Percentiles rank a stretch among this genome's conserved stretches.
phyloP scores from a whole-genome alignment of 2,797 vertebrate species.

The Ammospiza maritima region DNA sequence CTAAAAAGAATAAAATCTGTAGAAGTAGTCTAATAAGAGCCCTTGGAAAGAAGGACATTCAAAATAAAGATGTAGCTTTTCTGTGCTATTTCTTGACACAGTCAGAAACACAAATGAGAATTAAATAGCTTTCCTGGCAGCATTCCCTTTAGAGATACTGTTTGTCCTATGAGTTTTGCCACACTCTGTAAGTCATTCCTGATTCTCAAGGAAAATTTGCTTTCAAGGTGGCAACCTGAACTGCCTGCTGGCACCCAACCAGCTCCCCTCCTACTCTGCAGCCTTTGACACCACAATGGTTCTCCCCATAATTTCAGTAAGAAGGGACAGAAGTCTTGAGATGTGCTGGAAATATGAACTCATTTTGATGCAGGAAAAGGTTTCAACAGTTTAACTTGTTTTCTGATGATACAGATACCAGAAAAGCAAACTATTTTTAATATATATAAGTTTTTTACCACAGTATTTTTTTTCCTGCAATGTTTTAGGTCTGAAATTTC shows the following conservation, averaged over 20 bases:
- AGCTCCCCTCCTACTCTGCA: not conserved
- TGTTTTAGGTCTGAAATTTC: not conserved
- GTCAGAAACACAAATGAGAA: not conserved
- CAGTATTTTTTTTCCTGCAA: not conserved
- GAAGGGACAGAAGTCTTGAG: not conserved
- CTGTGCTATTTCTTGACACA: not conserved
- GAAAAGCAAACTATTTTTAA: not conserved
- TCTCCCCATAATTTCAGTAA: not conserved
- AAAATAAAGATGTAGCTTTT: not conserved
- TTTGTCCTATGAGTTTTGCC: not conserved
- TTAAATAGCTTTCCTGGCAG: conserved; percentile 16
- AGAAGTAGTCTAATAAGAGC: not conserved
- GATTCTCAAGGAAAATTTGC: conserved; percentile 29
- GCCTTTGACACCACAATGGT: not conserved
- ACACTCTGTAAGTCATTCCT: not conserved
- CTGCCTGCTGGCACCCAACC: not conserved
- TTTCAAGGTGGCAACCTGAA: conserved; percentile 48
- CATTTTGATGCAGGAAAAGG: not conserved
- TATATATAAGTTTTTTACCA: not conserved
- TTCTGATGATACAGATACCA: not conserved
- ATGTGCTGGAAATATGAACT: not conserved
- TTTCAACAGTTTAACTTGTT: not conserved
- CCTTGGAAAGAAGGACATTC: not conserved
- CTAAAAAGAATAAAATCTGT: not conserved
- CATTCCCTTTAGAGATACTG: not conserved